Percentiles rank a stretch among this genome's conserved stretches.
These are phyloP conservation scores for Sebastes steindachneri DNA, from an alignment of 2,797 vertebrate species.

Conservation along the genomic window DNA sequence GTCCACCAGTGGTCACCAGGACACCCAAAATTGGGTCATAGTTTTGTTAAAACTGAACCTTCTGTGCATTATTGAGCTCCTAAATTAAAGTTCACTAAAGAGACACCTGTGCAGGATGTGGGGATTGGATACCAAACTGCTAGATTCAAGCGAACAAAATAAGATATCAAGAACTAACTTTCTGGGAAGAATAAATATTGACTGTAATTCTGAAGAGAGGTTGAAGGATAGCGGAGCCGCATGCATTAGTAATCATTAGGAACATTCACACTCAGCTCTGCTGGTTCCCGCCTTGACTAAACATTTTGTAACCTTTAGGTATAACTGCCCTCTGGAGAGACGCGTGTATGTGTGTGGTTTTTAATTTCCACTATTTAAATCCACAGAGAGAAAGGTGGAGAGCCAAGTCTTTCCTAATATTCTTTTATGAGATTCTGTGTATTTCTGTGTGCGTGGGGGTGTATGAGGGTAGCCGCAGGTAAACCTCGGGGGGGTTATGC, in stretches of 20 bases:
- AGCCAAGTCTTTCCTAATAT: conserved; percentile 10
- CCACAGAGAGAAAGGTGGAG: neutral
- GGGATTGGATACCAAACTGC: neutral
- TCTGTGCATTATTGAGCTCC: neutral
- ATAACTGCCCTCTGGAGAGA: neutral
- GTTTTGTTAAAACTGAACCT: neutral
- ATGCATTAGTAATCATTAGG: neutral
- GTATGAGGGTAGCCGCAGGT: conserved; percentile 7
- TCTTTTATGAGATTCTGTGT: conserved; percentile 36
- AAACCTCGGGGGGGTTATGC: conserved; percentile 20
- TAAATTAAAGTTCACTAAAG: neutral
- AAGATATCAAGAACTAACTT: neutral
- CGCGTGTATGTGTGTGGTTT: neutral
- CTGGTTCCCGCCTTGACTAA: neutral
- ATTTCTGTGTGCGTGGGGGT: neutral
- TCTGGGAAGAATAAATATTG: neutral
- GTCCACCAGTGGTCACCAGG: neutral
- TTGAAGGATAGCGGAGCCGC: neutral
- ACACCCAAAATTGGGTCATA: neutral
- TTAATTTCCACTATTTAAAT: conserved; percentile 22
- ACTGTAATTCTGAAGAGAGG: neutral
- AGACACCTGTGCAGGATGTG: neutral
- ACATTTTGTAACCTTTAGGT: conserved; percentile 3
- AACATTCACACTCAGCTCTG: neutral
- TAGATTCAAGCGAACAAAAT: neutral